These are phyloP conservation scores for Phocides pigmalion DNA, from an alignment of 1,140 invertebrate genomes.

Conservation along the genomic window DNA sequence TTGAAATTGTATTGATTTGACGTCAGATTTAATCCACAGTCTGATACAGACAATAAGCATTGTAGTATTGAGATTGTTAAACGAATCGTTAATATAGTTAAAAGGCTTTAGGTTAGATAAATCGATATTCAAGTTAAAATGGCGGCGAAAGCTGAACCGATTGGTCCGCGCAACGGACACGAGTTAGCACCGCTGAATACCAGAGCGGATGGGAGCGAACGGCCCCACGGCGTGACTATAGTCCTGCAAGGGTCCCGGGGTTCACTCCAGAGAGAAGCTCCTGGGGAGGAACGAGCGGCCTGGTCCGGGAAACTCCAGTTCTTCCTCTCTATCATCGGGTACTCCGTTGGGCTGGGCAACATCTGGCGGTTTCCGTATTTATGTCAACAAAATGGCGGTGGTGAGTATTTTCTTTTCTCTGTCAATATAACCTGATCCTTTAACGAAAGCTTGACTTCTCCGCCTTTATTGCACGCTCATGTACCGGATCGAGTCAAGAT, in stretches of 20 bases:
- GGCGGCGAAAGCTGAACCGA: constrained; percentile 82
- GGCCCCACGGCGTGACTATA: constrained; percentile 87
- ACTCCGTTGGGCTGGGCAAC: constrained; percentile 95
- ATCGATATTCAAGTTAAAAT: constrained; percentile 57
- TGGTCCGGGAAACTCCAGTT: constrained; percentile 95
- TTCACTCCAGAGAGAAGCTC: constrained; percentile 70
- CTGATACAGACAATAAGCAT: constrained; percentile 60
- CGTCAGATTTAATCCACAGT: constrained; percentile 5
- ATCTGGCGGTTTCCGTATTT: constrained; percentile 98
- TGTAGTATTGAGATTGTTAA: constrained; percentile 22
- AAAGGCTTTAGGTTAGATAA: not conserved
- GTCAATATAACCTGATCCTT: no score
- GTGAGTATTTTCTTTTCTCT: constrained; percentile 84
- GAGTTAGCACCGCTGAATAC: constrained; percentile 91
- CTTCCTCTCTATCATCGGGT: constrained; percentile 95
- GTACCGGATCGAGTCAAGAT: no score
- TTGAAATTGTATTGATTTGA: constrained; percentile 63
- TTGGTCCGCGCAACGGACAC: constrained; percentile 87
- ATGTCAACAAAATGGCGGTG: constrained; percentile 97
- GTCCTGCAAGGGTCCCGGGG: constrained; percentile 83
- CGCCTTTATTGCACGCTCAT: no score
- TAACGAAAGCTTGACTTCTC: no score
- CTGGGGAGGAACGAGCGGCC: constrained; percentile 87
- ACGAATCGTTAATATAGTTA: not conserved
- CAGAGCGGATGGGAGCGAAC: constrained; percentile 83